These are phyloP conservation scores for Pseudorectes ferrugineus DNA, from an alignment of 2,113 vertebrate species.

Conservation along the genomic window DNA sequence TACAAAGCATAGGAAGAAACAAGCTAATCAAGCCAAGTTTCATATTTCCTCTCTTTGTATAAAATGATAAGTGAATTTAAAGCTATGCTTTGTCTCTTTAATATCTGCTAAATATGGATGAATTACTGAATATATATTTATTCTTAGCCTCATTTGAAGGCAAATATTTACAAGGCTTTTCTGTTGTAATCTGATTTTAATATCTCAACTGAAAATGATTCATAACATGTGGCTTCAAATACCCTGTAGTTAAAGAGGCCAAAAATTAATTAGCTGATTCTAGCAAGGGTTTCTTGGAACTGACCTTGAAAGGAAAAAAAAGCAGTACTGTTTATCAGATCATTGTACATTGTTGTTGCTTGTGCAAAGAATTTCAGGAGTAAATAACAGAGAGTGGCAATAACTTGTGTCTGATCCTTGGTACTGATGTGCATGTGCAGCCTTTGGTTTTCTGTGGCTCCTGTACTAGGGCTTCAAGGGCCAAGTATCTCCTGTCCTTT, in stretches of 20 bases:
- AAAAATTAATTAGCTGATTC: constrained; percentile 78
- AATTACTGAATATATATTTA: constrained; percentile 84
- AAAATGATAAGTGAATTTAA: constrained; percentile 81
- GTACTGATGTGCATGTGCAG: not conserved
- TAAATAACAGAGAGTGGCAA: constrained; percentile 41
- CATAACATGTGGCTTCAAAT: constrained; percentile 72
- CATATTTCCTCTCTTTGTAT: constrained; percentile 73
- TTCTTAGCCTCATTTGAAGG: constrained; percentile 80
- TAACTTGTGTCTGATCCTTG: constrained; percentile 21
- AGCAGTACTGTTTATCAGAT: constrained; percentile 61
- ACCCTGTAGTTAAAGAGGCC: constrained; percentile 72
- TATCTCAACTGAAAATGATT: constrained; percentile 81
- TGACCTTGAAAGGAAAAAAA: constrained; percentile 66
- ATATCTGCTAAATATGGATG: constrained; percentile 82
- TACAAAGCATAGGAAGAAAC: constrained; percentile 77
- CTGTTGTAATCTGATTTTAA: constrained; percentile 81
- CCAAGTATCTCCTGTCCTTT: not conserved
- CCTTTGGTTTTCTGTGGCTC: not conserved
- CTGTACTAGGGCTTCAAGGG: not conserved
- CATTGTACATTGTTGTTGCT: constrained; percentile 62
- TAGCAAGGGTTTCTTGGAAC: constrained; percentile 74
- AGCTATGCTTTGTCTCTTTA: constrained; percentile 79
- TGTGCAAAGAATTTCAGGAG: constrained; percentile 52
- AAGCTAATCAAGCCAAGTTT: constrained; percentile 75
- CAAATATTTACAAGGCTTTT: constrained; percentile 83